Base-by-base conservation (phyloP, 2,113 vertebrate species). In the Oncorhynchus nerka region DNA sequence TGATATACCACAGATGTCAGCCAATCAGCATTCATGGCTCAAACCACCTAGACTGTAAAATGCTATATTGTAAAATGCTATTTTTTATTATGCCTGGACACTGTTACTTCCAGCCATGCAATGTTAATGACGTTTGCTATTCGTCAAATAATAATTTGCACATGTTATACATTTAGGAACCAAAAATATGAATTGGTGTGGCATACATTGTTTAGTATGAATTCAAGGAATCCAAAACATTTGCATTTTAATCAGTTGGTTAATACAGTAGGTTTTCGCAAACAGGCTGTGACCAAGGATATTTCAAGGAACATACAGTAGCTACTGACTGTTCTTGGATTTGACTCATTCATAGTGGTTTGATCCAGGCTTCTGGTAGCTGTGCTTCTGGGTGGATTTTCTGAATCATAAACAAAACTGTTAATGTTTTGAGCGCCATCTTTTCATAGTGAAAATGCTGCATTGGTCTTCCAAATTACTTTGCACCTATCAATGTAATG, bases 21-120 rank as follows among this genome's bases (percentile, higher is more conserved):
- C 39, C 39, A 39, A 39, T 39, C 34, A 39, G 34, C 34, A 39
- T 39, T 39, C 34, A 39, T 95, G 6, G 95, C 97, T 75, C 92
- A 95, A 24, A 89, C 96, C 96, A 0, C 98, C 97, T 0, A 81
- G 97, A 97, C 81, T 99, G 98, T 0, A 97, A 99, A 28, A 28
- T 28, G 8, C 49, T 51, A 16, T 3, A 51, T 3, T 51, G 49
- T 51, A 51, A 51, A 95, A 51, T 16, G 3, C 2, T 16, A 5
- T 51, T 4, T 51, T 99, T 70, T 51, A 94, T 99, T 39, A 39
- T 39, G 2, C 39, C 26, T 26, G n/a, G 26, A 64, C 12, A 64
- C 62, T 64, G 26, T 64, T 12, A 26, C 62, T 26, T 11, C n/a
- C 26, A 64, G 62, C 9, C 62, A 65, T 22, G 20, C 2, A 13